phyloP scores from a whole-genome alignment of 2,797 vertebrate genomes.

The Buceros bicornis region DNA sequence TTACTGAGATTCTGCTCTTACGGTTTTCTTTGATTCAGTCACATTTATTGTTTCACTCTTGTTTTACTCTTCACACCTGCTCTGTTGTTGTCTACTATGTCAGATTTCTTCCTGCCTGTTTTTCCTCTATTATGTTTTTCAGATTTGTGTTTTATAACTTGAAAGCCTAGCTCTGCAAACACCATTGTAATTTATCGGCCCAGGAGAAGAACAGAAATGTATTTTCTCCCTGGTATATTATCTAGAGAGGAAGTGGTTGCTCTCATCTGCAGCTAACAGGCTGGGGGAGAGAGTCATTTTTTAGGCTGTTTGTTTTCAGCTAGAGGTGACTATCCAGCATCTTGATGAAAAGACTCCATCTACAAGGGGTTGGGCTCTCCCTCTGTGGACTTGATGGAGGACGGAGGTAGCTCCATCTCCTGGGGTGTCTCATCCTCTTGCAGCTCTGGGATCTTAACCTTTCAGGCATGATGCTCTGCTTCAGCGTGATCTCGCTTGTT shows the following conservation, averaged over 20 bases:
- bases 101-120: background rate
- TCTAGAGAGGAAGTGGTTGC: background rate
- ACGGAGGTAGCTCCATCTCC: accelerated
- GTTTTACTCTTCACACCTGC: background rate
- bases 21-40: background rate
- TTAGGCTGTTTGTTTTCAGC: background rate
- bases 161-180: background rate
- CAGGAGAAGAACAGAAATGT: background rate
- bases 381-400: background rate
- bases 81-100: background rate
- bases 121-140: background rate
- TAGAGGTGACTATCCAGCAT: background rate
- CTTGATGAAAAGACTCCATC: background rate
- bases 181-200: background rate
- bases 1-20: background rate
- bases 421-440: accelerated
- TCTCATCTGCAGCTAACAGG: background rate
- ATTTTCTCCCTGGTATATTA: background rate
- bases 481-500: background rate
- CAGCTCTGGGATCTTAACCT: background rate
- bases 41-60: background rate
- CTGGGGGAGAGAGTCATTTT: background rate
- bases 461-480: background rate
- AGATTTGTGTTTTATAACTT: background rate
- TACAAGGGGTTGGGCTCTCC: background rate